Percentiles rank a stretch among this genome's conserved stretches.
These are phyloP conservation scores for Apteryx mantelli DNA, from an alignment of 2,113 vertebrate genomes.

Conservation along the genomic window DNA sequence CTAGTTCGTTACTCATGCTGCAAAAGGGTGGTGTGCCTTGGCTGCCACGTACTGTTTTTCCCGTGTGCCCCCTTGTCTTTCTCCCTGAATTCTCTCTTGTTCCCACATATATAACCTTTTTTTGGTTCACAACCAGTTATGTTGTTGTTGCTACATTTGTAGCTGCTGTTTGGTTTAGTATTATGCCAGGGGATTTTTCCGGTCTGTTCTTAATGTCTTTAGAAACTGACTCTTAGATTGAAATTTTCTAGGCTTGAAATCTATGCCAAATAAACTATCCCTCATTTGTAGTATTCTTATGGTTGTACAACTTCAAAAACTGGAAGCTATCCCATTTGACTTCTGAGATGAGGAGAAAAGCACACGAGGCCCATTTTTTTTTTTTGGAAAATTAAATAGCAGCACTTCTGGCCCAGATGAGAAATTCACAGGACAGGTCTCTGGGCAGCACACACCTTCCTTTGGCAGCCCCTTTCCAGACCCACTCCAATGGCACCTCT, in stretches of 20 bases:
- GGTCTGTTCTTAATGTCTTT: neutral
- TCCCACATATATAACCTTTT: neutral
- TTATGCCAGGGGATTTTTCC: neutral
- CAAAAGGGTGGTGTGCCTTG: too few relatives aligned
- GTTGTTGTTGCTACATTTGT: neutral
- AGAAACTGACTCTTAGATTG: neutral
- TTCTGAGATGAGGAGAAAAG: neutral
- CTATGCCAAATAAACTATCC: neutral
- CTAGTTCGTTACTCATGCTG: too few relatives aligned
- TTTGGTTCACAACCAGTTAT: neutral
- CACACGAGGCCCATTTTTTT: fast-evolving
- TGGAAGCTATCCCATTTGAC: neutral
- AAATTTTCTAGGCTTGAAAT: neutral
- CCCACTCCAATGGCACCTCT: neutral
- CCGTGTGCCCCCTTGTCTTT: too few relatives aligned
- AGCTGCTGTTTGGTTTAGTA: neutral
- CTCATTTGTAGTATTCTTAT: neutral
- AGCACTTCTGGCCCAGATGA: too few relatives aligned
- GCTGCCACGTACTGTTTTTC: too few relatives aligned
- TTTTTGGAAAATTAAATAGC: neutral
- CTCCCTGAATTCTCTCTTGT: too few relatives aligned
- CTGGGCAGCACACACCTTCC: too few relatives aligned
- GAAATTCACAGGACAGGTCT: too few relatives aligned
- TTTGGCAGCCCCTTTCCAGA: too few relatives aligned
- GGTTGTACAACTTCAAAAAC: neutral